Conservation (phyloP, 2,797 vertebrate genomes). For the Hozukius guyotensis region DNA sequence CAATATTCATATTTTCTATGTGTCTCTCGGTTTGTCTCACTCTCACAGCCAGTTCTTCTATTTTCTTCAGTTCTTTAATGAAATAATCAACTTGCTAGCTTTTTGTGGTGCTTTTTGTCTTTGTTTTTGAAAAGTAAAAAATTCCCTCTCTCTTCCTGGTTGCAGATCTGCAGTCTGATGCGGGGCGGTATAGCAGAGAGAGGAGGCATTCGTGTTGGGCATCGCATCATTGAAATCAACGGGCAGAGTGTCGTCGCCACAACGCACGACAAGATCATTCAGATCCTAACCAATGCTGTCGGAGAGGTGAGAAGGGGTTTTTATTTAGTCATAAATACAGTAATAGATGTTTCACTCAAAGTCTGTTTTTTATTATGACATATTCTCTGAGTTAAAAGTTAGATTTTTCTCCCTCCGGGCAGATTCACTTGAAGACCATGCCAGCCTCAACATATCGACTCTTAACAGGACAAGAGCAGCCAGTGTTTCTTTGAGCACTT, state of each 20-base stretch:
- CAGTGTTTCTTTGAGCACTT: constrained; percentile 88
- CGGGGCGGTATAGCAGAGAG: constrained; percentile 94
- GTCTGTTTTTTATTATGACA: not conserved
- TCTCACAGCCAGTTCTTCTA: not conserved
- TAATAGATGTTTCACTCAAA: not conserved
- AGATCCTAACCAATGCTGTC: constrained; percentile 89
- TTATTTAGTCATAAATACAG: not conserved
- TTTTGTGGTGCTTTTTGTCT: not conserved
- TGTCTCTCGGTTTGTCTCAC: not conserved
- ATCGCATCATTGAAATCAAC: constrained; percentile 98
- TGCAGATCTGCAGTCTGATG: constrained; percentile 97
- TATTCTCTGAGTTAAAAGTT: not conserved
- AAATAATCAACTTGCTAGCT: not conserved
- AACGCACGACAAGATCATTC: constrained; percentile 92
- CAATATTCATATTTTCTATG: not conserved
- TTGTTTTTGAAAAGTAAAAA: not conserved
- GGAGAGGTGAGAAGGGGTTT: constrained; percentile 85
- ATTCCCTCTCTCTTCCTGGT: not conserved
- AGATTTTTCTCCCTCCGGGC: not conserved
- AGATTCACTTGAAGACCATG: constrained; percentile 99
- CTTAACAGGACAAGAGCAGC: constrained; percentile 95
- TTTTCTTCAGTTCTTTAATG: not conserved
- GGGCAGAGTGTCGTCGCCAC: constrained; percentile 97
- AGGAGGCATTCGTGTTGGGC: constrained; percentile 94
- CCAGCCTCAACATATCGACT: constrained; percentile 95